phyloP scores from a whole-genome alignment of 2,113 vertebrate genomes.

The Sylvicapra grimmia region DNA sequence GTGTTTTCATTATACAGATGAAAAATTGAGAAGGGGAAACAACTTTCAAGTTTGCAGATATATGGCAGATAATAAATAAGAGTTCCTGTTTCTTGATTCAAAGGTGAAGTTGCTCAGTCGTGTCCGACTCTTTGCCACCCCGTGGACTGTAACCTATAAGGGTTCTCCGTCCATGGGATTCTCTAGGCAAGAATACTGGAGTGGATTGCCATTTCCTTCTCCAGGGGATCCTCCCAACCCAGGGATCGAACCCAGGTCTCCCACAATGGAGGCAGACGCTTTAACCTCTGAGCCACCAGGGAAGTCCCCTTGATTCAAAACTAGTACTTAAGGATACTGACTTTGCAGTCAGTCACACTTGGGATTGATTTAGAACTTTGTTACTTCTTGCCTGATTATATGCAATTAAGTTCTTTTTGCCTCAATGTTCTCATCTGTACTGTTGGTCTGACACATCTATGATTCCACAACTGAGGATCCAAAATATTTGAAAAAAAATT shows the following conservation, averaged over 20 bases:
- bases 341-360: not conserved
- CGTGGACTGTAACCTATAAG: not conserved
- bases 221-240: too few species aligned
- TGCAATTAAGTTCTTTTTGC: not conserved
- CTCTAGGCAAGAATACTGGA: too few species aligned
- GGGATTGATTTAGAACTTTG: not conserved
- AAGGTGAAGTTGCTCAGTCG: too few species aligned
- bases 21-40: not conserved
- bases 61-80: not conserved
- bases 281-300: too few species aligned
- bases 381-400: not conserved
- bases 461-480: not conserved
- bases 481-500: not conserved
- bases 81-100: not conserved
- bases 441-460: not conserved
- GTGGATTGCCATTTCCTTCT: too few species aligned
- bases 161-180: too few species aligned
- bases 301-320: not conserved
- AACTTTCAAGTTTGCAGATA: not conserved
- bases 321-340: not conserved
- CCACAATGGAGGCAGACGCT: too few species aligned
- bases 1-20: not conserved
- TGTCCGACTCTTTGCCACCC: too few species aligned
- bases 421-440: not conserved
- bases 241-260: too few species aligned